phyloP scores from a whole-genome alignment of 2,113 vertebrate genomes.

The Rhabdornis inornatus region DNA sequence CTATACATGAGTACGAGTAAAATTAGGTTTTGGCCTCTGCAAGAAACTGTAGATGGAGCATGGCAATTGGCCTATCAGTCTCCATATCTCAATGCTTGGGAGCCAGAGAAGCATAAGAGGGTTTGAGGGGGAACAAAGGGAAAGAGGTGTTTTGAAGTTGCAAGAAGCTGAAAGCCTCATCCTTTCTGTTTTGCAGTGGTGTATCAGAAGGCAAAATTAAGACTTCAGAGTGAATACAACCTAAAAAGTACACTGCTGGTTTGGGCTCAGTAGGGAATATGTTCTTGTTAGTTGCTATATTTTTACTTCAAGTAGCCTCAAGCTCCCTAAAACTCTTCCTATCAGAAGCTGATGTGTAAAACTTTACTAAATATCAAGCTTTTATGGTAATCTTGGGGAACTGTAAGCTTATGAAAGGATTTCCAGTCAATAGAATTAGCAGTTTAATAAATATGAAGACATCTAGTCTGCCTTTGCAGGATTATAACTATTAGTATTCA shows the following conservation, averaged over 20 bases:
- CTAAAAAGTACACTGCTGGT: background rate
- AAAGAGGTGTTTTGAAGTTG: background rate
- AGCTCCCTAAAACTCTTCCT: background rate
- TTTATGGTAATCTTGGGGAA: background rate
- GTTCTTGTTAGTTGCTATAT: background rate
- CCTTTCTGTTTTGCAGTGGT: background rate
- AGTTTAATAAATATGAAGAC: constrained; percentile 13
- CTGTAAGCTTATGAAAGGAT: background rate
- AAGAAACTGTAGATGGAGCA: background rate
- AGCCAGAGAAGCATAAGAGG: background rate
- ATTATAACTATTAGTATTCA: background rate
- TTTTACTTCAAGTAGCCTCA: constrained; percentile 10
- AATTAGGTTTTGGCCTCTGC: background rate
- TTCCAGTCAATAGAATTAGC: constrained; percentile 20
- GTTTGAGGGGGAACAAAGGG: background rate
- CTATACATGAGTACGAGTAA: background rate
- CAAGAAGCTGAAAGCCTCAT: background rate
- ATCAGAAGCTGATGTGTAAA: background rate
- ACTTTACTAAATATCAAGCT: background rate
- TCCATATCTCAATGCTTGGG: background rate
- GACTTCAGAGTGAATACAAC: background rate
- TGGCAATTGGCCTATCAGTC: background rate
- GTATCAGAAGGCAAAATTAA: background rate
- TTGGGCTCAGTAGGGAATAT: background rate
- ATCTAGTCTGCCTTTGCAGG: constrained; percentile 1